Conservation (phyloP, 2,797 vertebrate genomes). For the Periparus ater region DNA sequence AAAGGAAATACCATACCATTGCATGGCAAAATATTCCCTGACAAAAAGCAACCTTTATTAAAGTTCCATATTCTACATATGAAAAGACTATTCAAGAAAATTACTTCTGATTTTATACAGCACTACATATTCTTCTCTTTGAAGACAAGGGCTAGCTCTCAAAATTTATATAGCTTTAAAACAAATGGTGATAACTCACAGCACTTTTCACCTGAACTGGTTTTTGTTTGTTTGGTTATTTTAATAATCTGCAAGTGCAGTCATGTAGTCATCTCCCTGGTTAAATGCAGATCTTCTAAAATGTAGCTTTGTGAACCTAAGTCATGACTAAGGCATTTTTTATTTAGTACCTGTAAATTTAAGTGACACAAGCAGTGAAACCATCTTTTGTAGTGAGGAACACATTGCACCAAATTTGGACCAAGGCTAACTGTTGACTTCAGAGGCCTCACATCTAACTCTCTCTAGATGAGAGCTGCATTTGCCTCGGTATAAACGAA, state of each 20-base stretch:
- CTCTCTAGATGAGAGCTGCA: not conserved
- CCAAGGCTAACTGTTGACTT: not conserved
- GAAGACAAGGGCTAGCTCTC: not conserved
- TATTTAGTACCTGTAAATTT: not conserved
- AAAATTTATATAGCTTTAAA: not conserved
- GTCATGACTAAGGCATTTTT: not conserved
- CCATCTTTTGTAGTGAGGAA: not conserved
- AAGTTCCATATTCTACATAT: not conserved
- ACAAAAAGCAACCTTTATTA: not conserved
- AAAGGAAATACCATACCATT: not conserved
- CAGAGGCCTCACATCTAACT: not conserved
- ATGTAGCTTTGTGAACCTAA: not conserved
- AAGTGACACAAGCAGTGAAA: not conserved
- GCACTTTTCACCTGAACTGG: not conserved
- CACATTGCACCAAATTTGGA: not conserved
- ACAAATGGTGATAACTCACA: not conserved
- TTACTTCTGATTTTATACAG: not conserved
- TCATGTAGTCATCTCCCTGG: not conserved
- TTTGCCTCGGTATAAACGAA: not conserved
- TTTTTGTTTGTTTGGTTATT: not conserved
- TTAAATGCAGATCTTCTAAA: not conserved
- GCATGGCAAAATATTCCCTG: not conserved
- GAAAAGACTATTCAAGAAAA: not conserved
- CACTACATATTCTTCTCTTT: not conserved
- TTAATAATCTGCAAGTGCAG: not conserved